A percentile compares a stretch with the other conserved stretches of the same genome.
phyloP scores from a whole-genome alignment of 2,113 vertebrate genomes.

The Grallaria varia region DNA sequence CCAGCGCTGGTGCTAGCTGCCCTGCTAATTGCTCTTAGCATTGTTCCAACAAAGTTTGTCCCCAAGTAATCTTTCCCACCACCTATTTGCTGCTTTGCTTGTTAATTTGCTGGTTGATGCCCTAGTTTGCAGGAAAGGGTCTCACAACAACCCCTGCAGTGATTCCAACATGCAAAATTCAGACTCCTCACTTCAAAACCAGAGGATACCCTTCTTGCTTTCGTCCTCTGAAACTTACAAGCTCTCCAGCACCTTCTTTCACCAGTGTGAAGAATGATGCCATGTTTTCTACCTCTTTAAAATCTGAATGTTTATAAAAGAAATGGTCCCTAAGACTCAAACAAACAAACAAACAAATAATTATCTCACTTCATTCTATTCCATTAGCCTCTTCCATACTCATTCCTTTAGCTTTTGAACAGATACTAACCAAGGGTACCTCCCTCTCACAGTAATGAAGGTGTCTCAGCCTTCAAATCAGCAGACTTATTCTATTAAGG shows the following conservation, averaged over 20 bases:
- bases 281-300: not conserved
- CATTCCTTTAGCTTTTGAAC: not conserved
- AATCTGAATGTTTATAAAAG: not conserved
- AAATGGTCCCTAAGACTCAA: not conserved
- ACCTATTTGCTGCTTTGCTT: not conserved
- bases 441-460: not conserved
- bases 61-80: not conserved
- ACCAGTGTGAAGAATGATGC: not conserved
- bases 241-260: not conserved
- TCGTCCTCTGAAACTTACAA: not conserved
- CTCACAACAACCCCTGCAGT: not conserved
- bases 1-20: not conserved
- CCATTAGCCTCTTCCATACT: not conserved
- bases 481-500: not conserved
- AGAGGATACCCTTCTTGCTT: not conserved
- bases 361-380: not conserved
- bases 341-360: not conserved
- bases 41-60: not conserved
- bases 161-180: not conserved
- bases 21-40: not conserved
- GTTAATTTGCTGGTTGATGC: not conserved
- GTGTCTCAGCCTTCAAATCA: not conserved
- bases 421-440: fast-evolving
- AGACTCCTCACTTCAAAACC: not conserved
- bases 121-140: not conserved